Conservation (phyloP, 1,140 invertebrate species). For the Gryon sp. region DNA sequence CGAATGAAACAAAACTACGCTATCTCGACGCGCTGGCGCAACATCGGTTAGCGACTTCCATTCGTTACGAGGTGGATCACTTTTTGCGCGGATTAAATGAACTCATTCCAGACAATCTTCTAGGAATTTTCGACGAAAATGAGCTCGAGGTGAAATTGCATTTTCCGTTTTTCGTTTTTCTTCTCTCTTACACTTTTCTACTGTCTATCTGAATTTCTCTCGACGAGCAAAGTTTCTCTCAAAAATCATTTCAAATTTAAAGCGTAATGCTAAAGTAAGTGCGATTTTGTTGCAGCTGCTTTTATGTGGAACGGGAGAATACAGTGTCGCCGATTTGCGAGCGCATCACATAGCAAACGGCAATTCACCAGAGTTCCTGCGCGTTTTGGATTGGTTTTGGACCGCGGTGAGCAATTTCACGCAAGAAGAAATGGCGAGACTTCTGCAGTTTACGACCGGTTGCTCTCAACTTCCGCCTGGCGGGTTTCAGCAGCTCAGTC, state of each 20-base stretch:
- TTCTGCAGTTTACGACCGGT: conserved; percentile 97
- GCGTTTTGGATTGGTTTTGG: conserved; percentile 96
- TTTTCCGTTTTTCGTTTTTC: background rate
- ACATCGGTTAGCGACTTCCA: conserved; percentile 89
- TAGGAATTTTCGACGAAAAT: conserved; percentile 97
- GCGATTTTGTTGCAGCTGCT: conserved; percentile 84
- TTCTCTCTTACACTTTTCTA: too few species aligned
- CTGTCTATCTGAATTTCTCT: too few species aligned
- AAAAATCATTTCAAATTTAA: background rate
- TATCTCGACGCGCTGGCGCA: conserved; percentile 95
- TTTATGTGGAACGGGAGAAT: conserved; percentile 95
- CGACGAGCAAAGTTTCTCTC: too few species aligned
- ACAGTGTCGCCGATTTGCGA: conserved; percentile 93
- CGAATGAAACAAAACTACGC: conserved; percentile 88
- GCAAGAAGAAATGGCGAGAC: conserved; percentile 94
- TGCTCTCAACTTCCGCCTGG: conserved; percentile 95
- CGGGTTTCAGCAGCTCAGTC: conserved; percentile 92
- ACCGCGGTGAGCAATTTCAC: conserved; percentile 94
- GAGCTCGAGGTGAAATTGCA: conserved; percentile 89
- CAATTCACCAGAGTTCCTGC: conserved; percentile 89
- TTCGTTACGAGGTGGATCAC: conserved; percentile 91
- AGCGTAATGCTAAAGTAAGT: background rate
- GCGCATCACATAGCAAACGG: conserved; percentile 93
- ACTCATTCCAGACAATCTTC: conserved; percentile 93
- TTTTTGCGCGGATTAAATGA: conserved; percentile 94